Base-by-base conservation (phyloP, 2,113 vertebrate genomes). In the Notothenia rossii region DNA sequence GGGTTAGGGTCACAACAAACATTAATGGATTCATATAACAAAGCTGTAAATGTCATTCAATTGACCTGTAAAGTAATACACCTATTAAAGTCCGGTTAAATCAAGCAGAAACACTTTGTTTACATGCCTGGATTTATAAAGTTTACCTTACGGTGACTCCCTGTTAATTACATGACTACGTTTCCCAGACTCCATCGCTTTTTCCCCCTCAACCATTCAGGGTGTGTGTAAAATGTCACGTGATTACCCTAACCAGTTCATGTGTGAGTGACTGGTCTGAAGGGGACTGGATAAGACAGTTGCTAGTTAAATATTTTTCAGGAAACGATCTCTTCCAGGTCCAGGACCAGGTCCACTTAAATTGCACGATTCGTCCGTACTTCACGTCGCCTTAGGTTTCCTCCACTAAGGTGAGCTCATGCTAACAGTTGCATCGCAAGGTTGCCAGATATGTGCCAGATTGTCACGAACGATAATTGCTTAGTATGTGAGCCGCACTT, bases 351-450 rank as follows among this genome's bases (percentile, higher is more conserved):
- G 0, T 53, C 0, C 20, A 0, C 20, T 14, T 4, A 7, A 15
- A 1, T n/a, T 11, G 18, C 54, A 15, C 18, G 2, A 59, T 36
- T 67, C 10, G 10, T 15, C 54, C 29, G 55, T 10, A 36, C 3
- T 43, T 20, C 46, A 33, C n/a, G 0, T 63, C 54, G 59, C 53
- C 54, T 50, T 72, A 62, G 50, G 25, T 68, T n/a, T 45, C 2
- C 13, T 60, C 33, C 2, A 2, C 36, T 7, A 49, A 73, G 91
- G 91, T 92, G 82, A 89, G 75, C 36, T 56, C 7, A 3, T 40
- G 70, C 17, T 73, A 40, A 40, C 36, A 40, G 36, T 40, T 40
- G 18, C 68, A 29, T 0, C 40, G 46, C 49, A 20, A 45, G 20
- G 43, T 10, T 50, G 3, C 3, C 22, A 40, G 36, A 40, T 25